Conservation (phyloP, 1,140 invertebrate species). For the Glossosoma conforme region DNA sequence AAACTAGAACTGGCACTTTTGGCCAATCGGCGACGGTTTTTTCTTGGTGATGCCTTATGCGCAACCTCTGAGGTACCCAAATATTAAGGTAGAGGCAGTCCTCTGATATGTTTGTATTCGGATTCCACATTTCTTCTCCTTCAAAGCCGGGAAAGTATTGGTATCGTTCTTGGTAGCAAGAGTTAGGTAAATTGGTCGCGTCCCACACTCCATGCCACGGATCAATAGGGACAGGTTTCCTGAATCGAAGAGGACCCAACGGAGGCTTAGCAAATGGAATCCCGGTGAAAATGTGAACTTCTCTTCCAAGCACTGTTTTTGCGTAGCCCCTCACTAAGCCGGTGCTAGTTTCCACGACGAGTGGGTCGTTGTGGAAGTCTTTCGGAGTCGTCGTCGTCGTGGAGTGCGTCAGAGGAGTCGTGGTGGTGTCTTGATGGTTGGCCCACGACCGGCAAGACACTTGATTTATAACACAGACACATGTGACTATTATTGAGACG, state of each 20-base stretch:
- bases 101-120: slow-evolving; percentile 87
- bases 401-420: slow-evolving; percentile 47
- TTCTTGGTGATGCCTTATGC: slow-evolving; percentile 61
- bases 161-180: slow-evolving; percentile 80
- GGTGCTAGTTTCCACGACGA: slow-evolving; percentile 74
- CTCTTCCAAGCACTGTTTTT: slow-evolving; percentile 68
- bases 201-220: slow-evolving; percentile 81
- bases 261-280: slow-evolving; percentile 95
- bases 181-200: slow-evolving; percentile 72
- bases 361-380: slow-evolving; percentile 60
- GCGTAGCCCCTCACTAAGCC: slow-evolving; percentile 73
- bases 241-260: slow-evolving; percentile 78
- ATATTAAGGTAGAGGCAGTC: slow-evolving; percentile 92
- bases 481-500: slow-evolving; percentile 13
- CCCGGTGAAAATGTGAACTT: slow-evolving; percentile 86
- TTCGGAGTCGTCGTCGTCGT: slow-evolving; percentile 47
- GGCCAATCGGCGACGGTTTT: slow-evolving; percentile 49
- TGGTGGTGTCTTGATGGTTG: slow-evolving; percentile 48
- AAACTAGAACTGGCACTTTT: slow-evolving; percentile 77
- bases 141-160: slow-evolving; percentile 85
- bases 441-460: slow-evolving; percentile 43
- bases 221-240: slow-evolving; percentile 76
- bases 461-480: slow-evolving; percentile 10
- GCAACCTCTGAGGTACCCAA: slow-evolving; percentile 77
- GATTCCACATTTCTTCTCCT: slow-evolving; percentile 95